Percentiles rank a stretch among this genome's conserved stretches.
Evolutionary conservation across 2,797 vertebrate species (phyloP).

Genomic region (Pseudocheirus occidentalis): DNA sequence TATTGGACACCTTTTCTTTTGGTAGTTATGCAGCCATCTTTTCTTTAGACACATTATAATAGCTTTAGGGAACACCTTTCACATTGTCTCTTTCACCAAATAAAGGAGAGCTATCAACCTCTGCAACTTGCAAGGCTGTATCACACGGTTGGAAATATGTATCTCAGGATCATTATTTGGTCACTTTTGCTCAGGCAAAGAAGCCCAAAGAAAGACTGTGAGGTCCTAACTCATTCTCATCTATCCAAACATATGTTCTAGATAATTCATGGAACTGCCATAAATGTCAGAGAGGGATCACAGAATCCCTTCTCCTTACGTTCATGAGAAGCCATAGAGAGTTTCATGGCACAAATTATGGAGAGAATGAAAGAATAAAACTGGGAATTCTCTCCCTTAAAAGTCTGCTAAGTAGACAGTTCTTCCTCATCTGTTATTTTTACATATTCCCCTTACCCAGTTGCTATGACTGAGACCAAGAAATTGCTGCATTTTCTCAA

Average conservation of each 20-base stretch:
- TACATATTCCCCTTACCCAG: neutral
- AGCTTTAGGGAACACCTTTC: neutral
- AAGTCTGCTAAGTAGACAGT: neutral
- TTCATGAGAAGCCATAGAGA: neutral
- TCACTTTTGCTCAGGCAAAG: neutral
- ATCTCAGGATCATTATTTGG: neutral
- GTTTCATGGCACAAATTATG: neutral
- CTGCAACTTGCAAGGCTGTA: neutral
- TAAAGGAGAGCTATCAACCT: neutral
- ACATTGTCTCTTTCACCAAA: neutral
- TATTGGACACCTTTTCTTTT: neutral
- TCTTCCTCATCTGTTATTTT: neutral
- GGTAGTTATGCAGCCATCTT: neutral
- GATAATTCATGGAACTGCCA: neutral
- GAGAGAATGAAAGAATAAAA: neutral
- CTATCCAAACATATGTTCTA: neutral
- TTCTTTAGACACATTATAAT: neutral
- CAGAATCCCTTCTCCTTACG: neutral
- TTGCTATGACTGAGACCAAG: neutral
- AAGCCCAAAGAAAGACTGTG: neutral
- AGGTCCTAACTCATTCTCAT: neutral
- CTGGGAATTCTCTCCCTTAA: neutral
- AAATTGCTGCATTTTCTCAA: neutral
- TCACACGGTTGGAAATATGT: neutral
- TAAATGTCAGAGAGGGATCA: neutral